A percentile compares a stretch with the other conserved stretches of the same genome.
phyloP scores from a whole-genome alignment of 1,140 invertebrate genomes.

The Drosophila micromelanica region DNA sequence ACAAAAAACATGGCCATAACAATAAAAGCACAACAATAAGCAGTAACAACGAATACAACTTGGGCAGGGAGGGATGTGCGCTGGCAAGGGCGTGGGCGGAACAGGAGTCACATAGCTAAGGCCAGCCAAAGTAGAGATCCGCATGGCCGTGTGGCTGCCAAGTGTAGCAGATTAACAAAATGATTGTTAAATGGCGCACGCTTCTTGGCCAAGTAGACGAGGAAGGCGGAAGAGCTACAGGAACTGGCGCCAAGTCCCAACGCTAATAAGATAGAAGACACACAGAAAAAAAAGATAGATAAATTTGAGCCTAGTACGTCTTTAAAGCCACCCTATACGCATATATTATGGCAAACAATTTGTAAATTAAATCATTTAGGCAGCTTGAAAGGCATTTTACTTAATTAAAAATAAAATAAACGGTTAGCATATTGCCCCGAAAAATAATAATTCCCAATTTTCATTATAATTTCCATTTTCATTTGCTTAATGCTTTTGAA shows the following conservation, averaged over 20 bases:
- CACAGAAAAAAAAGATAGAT: not conserved
- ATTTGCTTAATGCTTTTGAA: conserved; percentile 74
- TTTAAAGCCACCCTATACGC: conserved; percentile 8
- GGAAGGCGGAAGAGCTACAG: conserved; percentile 8
- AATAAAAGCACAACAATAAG: conserved; percentile 82
- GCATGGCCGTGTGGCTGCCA: conserved; percentile 70
- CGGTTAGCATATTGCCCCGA: conserved; percentile 34
- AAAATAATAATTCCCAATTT: conserved; percentile 50
- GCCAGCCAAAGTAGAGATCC: not conserved
- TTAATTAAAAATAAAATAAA: conserved; percentile 59
- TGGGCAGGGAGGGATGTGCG: conserved; percentile 29
- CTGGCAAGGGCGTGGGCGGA: conserved; percentile 18
- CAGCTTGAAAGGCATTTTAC: conserved; percentile 63
- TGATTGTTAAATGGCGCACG: conserved; percentile 78
- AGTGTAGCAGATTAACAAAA: conserved; percentile 80
- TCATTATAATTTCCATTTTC: conserved; percentile 52
- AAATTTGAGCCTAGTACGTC: not conserved
- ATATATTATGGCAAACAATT: conserved; percentile 2
- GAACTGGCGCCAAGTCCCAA: conserved; percentile 23
- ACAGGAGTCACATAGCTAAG: conserved; percentile 17
- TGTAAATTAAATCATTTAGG: conserved; percentile 11
- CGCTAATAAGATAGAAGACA: conserved; percentile 61
- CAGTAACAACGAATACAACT: conserved; percentile 69
- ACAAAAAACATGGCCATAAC: conserved; percentile 79
- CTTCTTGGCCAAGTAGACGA: conserved; percentile 10